These are phyloP conservation scores for Eulimnadia texana DNA, from an alignment of 1,140 invertebrate species.

Conservation along the genomic window DNA sequence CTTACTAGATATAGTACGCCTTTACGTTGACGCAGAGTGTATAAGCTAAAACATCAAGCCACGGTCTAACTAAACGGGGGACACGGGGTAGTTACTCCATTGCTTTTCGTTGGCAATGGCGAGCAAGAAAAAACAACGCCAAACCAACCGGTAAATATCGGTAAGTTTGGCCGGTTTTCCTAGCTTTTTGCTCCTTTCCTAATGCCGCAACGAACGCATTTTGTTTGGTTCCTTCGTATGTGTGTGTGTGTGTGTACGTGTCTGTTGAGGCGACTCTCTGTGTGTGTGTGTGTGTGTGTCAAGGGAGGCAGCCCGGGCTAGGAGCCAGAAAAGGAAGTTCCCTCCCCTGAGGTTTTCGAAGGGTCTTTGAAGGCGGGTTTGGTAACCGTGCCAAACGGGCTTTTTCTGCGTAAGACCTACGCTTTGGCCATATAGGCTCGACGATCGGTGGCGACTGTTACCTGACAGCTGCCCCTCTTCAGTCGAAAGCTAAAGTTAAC, in stretches of 20 bases:
- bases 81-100: no score
- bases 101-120: no score
- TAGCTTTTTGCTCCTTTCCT: no score
- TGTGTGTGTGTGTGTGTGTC: background rate
- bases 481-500: background rate
- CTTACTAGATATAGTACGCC: background rate
- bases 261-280: no score
- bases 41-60: no score
- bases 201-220: no score
- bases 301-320: background rate
- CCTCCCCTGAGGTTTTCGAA: background rate
- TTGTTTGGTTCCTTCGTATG: background rate
- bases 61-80: no score
- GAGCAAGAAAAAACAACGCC: no score
- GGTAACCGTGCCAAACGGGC: background rate
- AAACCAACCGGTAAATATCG: no score
- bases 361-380: no score
- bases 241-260: background rate
- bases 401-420: background rate
- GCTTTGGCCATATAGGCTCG: background rate
- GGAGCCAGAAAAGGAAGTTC: background rate
- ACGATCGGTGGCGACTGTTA: background rate
- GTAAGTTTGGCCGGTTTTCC: no score
- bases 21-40: background rate
- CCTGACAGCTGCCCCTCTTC: background rate